Evolutionary conservation across 1,140 invertebrate species (phyloP).

Genomic region (Sitobion miscanthi): DNA sequence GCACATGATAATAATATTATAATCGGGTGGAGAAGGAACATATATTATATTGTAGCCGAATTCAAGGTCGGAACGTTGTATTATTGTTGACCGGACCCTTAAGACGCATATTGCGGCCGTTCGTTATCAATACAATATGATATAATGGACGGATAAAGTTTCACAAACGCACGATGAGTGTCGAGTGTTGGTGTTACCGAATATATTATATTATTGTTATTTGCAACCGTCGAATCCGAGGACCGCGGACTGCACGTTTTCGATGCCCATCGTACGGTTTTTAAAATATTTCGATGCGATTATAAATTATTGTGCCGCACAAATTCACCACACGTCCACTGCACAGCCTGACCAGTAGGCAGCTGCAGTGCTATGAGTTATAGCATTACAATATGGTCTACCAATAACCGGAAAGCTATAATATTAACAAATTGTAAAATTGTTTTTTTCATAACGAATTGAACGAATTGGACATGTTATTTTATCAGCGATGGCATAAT

Average conservation of each 20-base stretch:
- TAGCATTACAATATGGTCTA: too few relatives aligned
- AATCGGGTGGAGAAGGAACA: not conserved
- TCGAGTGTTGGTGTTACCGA: not conserved
- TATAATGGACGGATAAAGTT: conserved; percentile 1
- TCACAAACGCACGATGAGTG: not conserved
- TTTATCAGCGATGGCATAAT: not conserved
- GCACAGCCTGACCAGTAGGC: not conserved
- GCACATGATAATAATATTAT: not conserved
- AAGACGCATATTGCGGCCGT: not conserved
- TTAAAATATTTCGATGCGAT: not conserved
- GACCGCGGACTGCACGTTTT: not conserved
- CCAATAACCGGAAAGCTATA: too few relatives aligned
- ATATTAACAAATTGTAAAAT: too few relatives aligned
- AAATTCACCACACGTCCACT: too few relatives aligned
- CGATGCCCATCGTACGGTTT: not conserved
- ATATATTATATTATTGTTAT: not conserved
- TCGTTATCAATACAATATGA: not conserved
- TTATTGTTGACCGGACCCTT: not conserved
- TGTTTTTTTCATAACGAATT: not conserved
- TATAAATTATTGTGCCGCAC: not conserved
- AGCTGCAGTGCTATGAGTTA: too few relatives aligned
- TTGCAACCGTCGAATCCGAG: not conserved
- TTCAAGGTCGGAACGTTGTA: conserved; percentile 16
- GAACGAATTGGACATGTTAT: not conserved
- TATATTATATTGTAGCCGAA: not conserved